Evolutionary conservation across 2,888 invertebrate species (phyloP).

Genomic region (Hirtodrosophila trivittata): DNA sequence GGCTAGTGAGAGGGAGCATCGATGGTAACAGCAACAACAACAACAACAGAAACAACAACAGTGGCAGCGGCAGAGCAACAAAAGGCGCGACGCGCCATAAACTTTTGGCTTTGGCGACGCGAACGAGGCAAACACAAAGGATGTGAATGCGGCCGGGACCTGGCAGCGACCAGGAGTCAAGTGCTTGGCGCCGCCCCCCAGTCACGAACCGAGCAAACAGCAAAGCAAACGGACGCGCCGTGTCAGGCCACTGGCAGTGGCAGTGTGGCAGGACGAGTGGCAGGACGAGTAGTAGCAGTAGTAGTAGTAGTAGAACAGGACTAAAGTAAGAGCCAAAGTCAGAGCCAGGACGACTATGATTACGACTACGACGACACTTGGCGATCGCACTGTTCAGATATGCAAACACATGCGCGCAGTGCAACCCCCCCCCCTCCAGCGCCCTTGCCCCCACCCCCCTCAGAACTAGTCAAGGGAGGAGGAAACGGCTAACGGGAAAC

Average conservation of each 20-base stretch:
- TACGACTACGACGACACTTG: slow-evolving; percentile 52
- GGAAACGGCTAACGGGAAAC: too few species aligned
- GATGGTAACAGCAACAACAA: slow-evolving; percentile 40
- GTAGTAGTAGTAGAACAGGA: background rate
- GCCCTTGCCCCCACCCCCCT: background rate
- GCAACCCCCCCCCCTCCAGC: background rate
- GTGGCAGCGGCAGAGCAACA: slow-evolving; percentile 28
- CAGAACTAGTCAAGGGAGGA: too few species aligned
- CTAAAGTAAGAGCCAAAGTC: background rate
- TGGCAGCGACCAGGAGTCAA: slow-evolving; percentile 46
- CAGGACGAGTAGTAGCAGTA: slow-evolving; percentile 4
- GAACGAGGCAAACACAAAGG: slow-evolving; percentile 42
- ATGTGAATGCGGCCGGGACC: slow-evolving; percentile 21
- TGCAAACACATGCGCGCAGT: slow-evolving; percentile 65
- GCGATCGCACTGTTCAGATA: slow-evolving; percentile 64
- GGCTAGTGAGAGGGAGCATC: slow-evolving; percentile 22
- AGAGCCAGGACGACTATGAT: slow-evolving; percentile 3
- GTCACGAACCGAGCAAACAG: slow-evolving; percentile 68
- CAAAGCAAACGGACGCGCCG: slow-evolving; percentile 45
- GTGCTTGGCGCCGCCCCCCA: slow-evolving; percentile 50
- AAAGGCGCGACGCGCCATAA: slow-evolving; percentile 74
- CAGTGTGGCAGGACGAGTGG: background rate
- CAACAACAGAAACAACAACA: slow-evolving; percentile 8
- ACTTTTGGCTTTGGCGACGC: slow-evolving; percentile 61
- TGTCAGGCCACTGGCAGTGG: slow-evolving; percentile 30